phyloP scores from a whole-genome alignment of 2,888 invertebrate species.

The Drosophila differens region DNA sequence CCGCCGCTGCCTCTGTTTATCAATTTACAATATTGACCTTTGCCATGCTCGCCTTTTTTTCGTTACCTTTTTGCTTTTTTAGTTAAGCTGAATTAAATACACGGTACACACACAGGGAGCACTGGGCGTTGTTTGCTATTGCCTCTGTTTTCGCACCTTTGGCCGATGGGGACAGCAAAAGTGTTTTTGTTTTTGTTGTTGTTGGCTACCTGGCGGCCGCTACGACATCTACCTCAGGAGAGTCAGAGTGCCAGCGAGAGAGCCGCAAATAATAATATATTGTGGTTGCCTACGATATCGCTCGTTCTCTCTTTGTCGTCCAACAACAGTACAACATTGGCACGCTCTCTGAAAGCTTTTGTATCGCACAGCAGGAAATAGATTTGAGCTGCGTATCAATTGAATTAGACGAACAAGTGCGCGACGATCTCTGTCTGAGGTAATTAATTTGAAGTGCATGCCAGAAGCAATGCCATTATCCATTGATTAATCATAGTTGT shows the following conservation, averaged over 20 bases:
- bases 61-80: slow-evolving; percentile 51
- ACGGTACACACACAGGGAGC: slow-evolving; percentile 23
- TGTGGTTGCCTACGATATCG: neutral
- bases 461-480: slow-evolving; percentile 42
- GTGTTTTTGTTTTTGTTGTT: slow-evolving; percentile 22
- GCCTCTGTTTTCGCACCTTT: slow-evolving; percentile 62
- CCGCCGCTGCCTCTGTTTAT: slow-evolving; percentile 61
- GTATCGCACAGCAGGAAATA: slow-evolving; percentile 35
- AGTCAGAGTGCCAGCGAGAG: slow-evolving; percentile 4
- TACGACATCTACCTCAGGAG: slow-evolving; percentile 18
- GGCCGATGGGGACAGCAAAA: slow-evolving; percentile 23
- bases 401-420: slow-evolving; percentile 50
- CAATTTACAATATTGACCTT: slow-evolving; percentile 81
- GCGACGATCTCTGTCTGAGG: slow-evolving; percentile 41
- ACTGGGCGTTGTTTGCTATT: slow-evolving; percentile 50
- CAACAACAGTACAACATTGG: neutral
- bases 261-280: slow-evolving; percentile 50
- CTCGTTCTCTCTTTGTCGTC: neutral
- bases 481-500: slow-evolving; percentile 56
- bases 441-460: slow-evolving; percentile 63
- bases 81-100: slow-evolving; percentile 69
- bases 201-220: slow-evolving; percentile 41
- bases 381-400: slow-evolving; percentile 52
- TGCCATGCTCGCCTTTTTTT: slow-evolving; percentile 42
- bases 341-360: slow-evolving; percentile 22